These are phyloP conservation scores for Cherax destructor DNA, from an alignment of 1,140 invertebrate genomes.

Conservation along the genomic window DNA sequence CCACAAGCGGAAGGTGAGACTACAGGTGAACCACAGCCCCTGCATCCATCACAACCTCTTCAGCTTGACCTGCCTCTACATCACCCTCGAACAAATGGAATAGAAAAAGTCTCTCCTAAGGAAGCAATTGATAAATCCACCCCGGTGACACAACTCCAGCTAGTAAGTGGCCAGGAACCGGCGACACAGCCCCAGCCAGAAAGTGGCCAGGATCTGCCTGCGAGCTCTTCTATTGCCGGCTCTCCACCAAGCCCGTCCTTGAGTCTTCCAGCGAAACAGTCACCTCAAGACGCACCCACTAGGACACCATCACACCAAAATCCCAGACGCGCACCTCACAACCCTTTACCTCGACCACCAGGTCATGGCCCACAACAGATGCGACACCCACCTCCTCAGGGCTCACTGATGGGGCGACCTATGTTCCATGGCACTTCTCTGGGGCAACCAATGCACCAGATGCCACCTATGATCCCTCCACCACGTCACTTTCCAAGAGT, in stretches of 20 bases:
- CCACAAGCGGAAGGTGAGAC: no score
- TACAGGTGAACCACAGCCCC: no score
- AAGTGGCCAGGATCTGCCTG: neutral
- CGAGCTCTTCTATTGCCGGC: neutral
- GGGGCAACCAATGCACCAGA: neutral
- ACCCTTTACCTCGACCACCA: neutral
- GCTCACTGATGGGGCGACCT: neutral
- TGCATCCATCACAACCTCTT: neutral
- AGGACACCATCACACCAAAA: conserved; percentile 4
- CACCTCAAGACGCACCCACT: neutral
- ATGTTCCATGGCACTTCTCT: neutral
- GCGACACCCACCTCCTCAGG: neutral
- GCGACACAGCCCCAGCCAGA: conserved; percentile 19
- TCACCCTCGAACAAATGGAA: neutral
- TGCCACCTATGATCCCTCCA: conserved; percentile 2
- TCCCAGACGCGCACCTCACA: conserved; percentile 3
- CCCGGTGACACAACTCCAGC: no score
- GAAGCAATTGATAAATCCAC: neutral
- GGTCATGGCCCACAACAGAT: neutral
- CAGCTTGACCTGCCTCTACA: neutral
- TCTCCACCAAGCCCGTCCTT: neutral
- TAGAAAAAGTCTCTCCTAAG: neutral
- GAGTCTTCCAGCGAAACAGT: neutral
- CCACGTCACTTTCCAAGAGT: neutral
- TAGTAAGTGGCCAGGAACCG: neutral